Evolutionary conservation across 2,113 vertebrate genomes (phyloP).

Genomic region (Phrynosoma blainvillii): DNA sequence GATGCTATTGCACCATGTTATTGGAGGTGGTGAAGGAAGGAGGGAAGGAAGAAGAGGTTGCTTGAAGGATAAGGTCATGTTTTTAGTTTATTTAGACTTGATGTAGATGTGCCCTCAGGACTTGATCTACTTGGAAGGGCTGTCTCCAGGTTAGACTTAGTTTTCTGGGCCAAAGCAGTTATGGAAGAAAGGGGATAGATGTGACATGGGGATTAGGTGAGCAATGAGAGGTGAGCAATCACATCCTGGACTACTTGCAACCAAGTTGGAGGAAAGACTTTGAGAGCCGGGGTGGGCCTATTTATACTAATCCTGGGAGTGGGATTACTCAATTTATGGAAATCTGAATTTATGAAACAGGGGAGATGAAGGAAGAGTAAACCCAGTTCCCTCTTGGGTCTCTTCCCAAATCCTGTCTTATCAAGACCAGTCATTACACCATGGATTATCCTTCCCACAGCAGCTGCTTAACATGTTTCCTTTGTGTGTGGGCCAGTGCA

Average conservation of each 20-base stretch:
- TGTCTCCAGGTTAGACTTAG: too few relatives aligned
- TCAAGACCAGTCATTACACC: not conserved
- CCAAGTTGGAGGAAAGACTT: not conserved
- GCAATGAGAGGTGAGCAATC: not conserved
- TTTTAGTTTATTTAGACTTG: not conserved
- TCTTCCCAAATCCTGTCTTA: too few relatives aligned
- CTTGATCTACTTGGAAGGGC: not conserved
- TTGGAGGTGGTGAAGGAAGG: not conserved
- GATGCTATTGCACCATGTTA: too few relatives aligned
- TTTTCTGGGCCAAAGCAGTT: not conserved
- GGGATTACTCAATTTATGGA: too few relatives aligned
- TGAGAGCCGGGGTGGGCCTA: not conserved
- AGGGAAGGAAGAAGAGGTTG: not conserved
- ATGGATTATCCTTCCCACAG: not conserved
- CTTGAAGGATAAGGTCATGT: not conserved
- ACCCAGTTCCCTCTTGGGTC: too few relatives aligned
- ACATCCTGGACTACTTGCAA: not conserved
- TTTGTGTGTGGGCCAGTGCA: not conserved
- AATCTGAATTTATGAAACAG: not conserved
- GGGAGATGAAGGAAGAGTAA: not conserved
- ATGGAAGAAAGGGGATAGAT: not conserved
- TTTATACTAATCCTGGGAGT: not conserved
- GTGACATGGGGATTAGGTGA: not conserved
- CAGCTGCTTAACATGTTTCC: not conserved
- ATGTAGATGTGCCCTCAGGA: not conserved